These are phyloP conservation scores for Pandion haliaetus DNA, from an alignment of 2,113 vertebrate species.

Conservation along the genomic window DNA sequence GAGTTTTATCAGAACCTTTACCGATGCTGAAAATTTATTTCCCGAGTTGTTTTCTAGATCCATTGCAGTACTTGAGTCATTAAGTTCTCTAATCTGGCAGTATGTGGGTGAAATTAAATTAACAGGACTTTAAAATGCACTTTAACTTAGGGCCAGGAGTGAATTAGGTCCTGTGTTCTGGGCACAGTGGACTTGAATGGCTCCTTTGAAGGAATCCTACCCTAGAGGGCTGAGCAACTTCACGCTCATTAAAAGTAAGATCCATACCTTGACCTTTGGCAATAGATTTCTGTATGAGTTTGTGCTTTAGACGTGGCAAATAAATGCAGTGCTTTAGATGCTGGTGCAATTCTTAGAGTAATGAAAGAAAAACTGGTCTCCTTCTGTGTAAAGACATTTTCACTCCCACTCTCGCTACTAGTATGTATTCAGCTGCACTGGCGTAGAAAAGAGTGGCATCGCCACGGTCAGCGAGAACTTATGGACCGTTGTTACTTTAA, in stretches of 20 bases:
- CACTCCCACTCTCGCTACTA: not conserved
- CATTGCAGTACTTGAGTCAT: not conserved
- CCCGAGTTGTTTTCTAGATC: not conserved
- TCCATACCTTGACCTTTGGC: conserved; percentile 15
- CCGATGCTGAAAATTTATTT: not conserved
- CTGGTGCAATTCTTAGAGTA: not conserved
- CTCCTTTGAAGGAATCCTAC: conserved; percentile 1
- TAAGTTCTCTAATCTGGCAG: not conserved
- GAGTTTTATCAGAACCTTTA: not conserved
- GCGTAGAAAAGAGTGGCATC: not conserved
- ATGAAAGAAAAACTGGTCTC: not conserved
- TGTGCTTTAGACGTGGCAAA: not conserved
- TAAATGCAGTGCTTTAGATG: not conserved
- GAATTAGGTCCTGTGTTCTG: not conserved
- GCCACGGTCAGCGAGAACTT: not conserved
- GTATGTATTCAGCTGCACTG: not conserved
- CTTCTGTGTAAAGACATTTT: not conserved
- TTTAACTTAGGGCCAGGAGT: not conserved
- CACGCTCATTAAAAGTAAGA: conserved; percentile 17
- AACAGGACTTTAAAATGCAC: not conserved
- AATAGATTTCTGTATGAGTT: not conserved
- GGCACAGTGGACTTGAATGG: not conserved
- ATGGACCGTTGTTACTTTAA: not conserved
- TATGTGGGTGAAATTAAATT: not conserved
- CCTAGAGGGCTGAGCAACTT: not conserved